Evolutionary conservation across 2,797 vertebrate species (phyloP).

Genomic region (Melanotaenia nigrans): DNA sequence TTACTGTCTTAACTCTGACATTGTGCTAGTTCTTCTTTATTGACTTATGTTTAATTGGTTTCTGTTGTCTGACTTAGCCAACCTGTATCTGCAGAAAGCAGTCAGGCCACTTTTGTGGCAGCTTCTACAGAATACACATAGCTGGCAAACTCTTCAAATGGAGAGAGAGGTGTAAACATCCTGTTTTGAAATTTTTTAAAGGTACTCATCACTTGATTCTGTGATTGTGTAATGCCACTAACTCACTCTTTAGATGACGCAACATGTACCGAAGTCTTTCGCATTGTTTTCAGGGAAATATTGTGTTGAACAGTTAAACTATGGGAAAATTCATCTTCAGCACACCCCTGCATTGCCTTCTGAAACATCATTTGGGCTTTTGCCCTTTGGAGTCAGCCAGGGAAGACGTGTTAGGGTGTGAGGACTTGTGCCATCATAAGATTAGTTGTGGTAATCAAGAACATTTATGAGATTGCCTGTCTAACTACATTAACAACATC

Average conservation of each 20-base stretch:
- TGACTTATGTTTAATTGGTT: slow-evolving; percentile 10
- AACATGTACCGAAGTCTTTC: neutral
- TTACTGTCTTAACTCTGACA: slow-evolving; percentile 48
- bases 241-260: neutral
- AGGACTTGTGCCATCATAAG: neutral
- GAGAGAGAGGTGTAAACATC: neutral
- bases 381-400: slow-evolving; percentile 20
- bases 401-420: slow-evolving; percentile 12
- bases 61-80: slow-evolving; percentile 12
- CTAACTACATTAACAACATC: neutral
- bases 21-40: slow-evolving; percentile 25
- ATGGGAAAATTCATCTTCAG: neutral
- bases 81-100: neutral
- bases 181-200: neutral
- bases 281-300: neutral
- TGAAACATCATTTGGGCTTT: slow-evolving; percentile 19
- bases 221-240: neutral
- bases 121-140: neutral
- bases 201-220: neutral
- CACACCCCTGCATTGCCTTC: neutral
- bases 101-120: slow-evolving; percentile 7
- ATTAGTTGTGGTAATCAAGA: neutral
- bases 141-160: neutral
- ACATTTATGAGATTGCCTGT: neutral
- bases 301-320: neutral